Percentiles rank a stretch among this genome's conserved stretches.
These are phyloP conservation scores for Hololepta plana DNA, from an alignment of 2,888 invertebrate genomes.

Conservation along the genomic window DNA sequence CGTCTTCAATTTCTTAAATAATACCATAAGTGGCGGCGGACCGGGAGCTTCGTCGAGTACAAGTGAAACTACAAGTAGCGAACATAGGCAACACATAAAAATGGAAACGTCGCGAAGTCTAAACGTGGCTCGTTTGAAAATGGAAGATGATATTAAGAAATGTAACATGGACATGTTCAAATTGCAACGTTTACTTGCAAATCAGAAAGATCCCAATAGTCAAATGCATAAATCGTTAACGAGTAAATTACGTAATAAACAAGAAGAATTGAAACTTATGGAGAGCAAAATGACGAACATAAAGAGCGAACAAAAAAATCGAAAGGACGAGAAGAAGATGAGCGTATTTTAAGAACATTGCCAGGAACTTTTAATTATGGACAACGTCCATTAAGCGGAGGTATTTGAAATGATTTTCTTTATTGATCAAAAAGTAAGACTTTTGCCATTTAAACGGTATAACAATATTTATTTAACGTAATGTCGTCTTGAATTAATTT, in stretches of 20 bases:
- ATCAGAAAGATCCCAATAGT: conserved; percentile 38
- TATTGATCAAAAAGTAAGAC: too few species aligned
- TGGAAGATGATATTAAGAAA: conserved; percentile 50
- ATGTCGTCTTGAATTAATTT: too few species aligned
- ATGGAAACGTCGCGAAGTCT: conserved; percentile 41
- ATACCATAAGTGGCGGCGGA: conserved; percentile 11
- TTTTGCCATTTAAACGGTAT: too few species aligned
- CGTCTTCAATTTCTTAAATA: conserved; percentile 64
- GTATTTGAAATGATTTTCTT: too few species aligned
- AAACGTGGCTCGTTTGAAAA: conserved; percentile 54
- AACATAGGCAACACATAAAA: conserved; percentile 24
- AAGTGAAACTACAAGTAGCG: conserved; percentile 15
- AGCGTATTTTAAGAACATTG: conserved; percentile 61
- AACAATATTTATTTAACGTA: too few species aligned
- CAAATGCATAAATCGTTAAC: conserved; percentile 41
- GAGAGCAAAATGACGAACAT: conserved; percentile 43
- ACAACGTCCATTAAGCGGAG: too few species aligned
- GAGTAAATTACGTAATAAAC: conserved; percentile 39
- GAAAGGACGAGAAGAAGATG: conserved; percentile 58
- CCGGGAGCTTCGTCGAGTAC: conserved; percentile 10
- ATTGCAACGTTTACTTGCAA: conserved; percentile 42
- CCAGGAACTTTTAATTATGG: too few species aligned
- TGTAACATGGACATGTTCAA: conserved; percentile 47
- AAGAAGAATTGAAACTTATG: conserved; percentile 39
- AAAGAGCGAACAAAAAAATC: conserved; percentile 46